phyloP scores from a whole-genome alignment of 2,888 invertebrate genomes.

The Leptothorax acervorum region DNA sequence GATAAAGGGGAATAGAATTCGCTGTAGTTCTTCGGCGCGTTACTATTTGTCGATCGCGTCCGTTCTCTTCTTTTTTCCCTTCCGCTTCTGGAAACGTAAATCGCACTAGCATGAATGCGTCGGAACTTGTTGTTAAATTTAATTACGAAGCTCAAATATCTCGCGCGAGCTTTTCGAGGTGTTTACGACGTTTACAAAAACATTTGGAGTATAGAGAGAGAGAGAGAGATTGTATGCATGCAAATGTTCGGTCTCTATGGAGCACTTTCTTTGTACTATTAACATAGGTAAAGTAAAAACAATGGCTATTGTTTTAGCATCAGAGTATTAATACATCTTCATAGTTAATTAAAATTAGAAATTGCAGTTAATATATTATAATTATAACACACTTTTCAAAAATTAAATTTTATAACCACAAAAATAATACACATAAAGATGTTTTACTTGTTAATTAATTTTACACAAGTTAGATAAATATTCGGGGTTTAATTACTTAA shows the following conservation, averaged over 20 bases:
- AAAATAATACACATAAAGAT: background rate
- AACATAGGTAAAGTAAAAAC: conserved; percentile 8
- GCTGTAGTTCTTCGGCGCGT: background rate
- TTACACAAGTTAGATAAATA: background rate
- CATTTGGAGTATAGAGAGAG: background rate
- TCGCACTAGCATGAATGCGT: background rate
- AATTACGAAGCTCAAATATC: conserved; percentile 39
- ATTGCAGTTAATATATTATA: background rate
- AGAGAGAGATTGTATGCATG: background rate
- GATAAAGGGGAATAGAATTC: conserved; percentile 40
- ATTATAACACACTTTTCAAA: background rate
- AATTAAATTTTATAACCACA: background rate
- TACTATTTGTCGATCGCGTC: conserved; percentile 29
- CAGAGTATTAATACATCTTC: background rate
- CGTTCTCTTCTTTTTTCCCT: background rate
- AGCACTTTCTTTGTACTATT: background rate
- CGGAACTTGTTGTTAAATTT: conserved; percentile 25
- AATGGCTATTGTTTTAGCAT: background rate
- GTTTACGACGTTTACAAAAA: conserved; percentile 33
- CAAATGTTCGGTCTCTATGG: background rate
- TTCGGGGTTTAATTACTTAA: background rate
- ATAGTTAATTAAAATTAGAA: background rate
- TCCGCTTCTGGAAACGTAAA: conserved; percentile 18
- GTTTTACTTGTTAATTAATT: background rate
- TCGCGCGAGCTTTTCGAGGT: background rate